Evolutionary conservation across 2,113 vertebrate genomes (phyloP).

Genomic region (Vimba vimba): DNA sequence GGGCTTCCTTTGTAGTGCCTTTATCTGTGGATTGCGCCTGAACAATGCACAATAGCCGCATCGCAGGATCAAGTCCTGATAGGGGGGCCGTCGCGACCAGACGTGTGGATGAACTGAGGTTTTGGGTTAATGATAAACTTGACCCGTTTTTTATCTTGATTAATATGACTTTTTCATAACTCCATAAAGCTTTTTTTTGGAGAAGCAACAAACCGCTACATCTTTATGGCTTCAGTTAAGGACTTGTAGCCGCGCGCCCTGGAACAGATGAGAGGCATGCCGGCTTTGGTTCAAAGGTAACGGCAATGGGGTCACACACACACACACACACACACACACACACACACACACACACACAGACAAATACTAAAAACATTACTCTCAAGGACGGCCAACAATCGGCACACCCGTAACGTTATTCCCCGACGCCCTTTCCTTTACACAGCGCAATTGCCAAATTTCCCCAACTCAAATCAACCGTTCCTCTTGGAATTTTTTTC

Average conservation of each 20-base stretch:
- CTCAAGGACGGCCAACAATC: constrained; percentile 61
- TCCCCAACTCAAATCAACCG: constrained; percentile 45
- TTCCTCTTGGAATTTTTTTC: constrained; percentile 25
- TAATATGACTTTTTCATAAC: constrained; percentile 67
- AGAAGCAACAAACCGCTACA: constrained; percentile 11
- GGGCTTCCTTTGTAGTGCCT: constrained; percentile 32
- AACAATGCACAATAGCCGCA: constrained; percentile 61
- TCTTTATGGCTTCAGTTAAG: constrained; percentile 50
- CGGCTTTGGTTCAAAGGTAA: constrained; percentile 55
- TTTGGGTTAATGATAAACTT: constrained; percentile 78
- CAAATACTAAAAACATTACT: constrained; percentile 63
- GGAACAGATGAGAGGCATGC: constrained; percentile 66
- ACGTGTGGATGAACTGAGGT: constrained; percentile 59
- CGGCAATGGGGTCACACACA: constrained; percentile 32
- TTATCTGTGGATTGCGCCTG: constrained; percentile 49
- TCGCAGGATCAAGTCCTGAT: constrained; percentile 55
- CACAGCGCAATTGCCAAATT: constrained; percentile 28
- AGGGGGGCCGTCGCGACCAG: constrained; percentile 35
- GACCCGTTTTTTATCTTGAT: constrained; percentile 73
- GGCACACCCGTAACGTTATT: constrained; percentile 45
- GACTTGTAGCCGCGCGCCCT: constrained; percentile 55
- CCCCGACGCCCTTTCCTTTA: constrained; percentile 14
- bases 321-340: constrained; percentile 36
- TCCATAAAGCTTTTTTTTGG: constrained; percentile 61
- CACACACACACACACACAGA: constrained; percentile 23